Conservation (phyloP, 2,113 vertebrate genomes). For the Leucoraja erinaceus region DNA sequence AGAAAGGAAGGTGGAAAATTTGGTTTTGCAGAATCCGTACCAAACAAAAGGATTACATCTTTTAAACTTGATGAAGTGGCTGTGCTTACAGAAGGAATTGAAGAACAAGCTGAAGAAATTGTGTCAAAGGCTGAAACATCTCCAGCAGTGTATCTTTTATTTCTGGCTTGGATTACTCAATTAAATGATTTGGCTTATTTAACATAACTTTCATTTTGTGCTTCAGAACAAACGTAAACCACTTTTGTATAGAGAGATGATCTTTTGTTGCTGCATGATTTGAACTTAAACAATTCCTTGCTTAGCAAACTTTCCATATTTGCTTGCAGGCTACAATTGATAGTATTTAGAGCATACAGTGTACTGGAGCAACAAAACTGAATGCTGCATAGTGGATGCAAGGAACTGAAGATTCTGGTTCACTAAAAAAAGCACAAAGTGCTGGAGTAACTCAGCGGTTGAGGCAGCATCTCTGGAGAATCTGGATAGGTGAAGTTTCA, state of each 20-base stretch:
- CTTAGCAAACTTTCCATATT: neutral
- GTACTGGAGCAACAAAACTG: neutral
- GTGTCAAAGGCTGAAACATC: conserved; percentile 63
- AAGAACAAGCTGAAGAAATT: conserved; percentile 68
- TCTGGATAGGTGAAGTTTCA: too few species aligned
- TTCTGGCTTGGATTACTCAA: neutral
- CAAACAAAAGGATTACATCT: conserved; percentile 76
- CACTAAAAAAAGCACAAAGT: too few species aligned
- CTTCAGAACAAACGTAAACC: neutral
- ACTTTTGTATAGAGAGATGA: neutral
- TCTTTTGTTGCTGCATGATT: neutral
- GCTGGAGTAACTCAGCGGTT: too few species aligned
- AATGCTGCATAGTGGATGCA: neutral
- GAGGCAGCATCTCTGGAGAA: too few species aligned
- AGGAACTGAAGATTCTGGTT: too few species aligned
- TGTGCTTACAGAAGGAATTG: conserved; percentile 63
- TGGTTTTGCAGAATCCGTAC: conserved; percentile 86
- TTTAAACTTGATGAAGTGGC: conserved; percentile 70
- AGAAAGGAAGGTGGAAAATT: conserved; percentile 87
- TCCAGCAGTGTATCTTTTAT: conserved; percentile 66
- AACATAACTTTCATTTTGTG: neutral
- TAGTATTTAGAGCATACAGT: neutral
- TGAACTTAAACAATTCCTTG: neutral
- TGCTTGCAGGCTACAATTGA: neutral
- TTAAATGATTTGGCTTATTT: neutral